A percentile compares a stretch with the other conserved stretches of the same genome.
These are phyloP conservation scores for Callimorpha dominula DNA, from an alignment of 2,888 invertebrate genomes.

Conservation along the genomic window DNA sequence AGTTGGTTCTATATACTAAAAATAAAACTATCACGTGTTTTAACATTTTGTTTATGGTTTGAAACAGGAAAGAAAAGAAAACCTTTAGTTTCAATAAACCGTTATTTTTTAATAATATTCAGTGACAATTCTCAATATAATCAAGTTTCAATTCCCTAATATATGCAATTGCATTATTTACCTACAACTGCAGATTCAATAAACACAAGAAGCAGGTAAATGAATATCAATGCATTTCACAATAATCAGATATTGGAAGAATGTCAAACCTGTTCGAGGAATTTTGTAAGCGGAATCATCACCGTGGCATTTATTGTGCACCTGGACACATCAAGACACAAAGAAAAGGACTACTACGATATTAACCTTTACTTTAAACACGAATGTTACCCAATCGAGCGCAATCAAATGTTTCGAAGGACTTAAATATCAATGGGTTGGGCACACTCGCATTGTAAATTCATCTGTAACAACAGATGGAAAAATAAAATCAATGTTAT, in stretches of 20 bases:
- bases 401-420: constrained; percentile 39
- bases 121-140: not conserved
- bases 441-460: constrained; percentile 17
- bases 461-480: constrained; percentile 9
- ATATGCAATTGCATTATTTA: constrained; percentile 34
- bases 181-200: constrained; percentile 29
- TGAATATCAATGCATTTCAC: constrained; percentile 71
- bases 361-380: constrained; percentile 49
- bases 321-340: constrained; percentile 24
- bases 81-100: no score
- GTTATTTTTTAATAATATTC: not conserved
- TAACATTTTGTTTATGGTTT: not conserved
- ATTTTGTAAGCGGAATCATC: constrained; percentile 62
- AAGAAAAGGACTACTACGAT: constrained; percentile 38
- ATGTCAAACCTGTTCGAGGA: constrained; percentile 70
- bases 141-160: constrained; percentile 3
- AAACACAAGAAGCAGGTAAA: constrained; percentile 44
- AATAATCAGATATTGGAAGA: constrained; percentile 69
- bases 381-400: constrained; percentile 43
- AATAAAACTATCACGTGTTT: not conserved
- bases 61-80: no score
- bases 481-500: not conserved
- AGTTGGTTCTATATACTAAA: not conserved
- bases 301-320: constrained; percentile 36
- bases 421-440: constrained; percentile 35